These are phyloP conservation scores for Chrysina gloriosa DNA, from an alignment of 2,888 invertebrate genomes.

Conservation along the genomic window DNA sequence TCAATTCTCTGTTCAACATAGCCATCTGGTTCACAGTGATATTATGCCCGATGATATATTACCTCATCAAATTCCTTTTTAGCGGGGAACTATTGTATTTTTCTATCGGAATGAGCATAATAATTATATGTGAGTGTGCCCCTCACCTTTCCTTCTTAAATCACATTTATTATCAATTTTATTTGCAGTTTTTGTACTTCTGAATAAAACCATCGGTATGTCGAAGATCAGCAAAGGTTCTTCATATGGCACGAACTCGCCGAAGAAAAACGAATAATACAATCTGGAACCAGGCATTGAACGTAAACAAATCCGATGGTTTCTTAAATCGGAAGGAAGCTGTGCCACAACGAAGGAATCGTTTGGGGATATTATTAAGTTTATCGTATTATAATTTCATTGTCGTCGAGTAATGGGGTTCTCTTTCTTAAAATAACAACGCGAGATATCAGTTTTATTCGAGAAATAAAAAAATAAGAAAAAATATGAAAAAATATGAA, in stretches of 20 bases:
- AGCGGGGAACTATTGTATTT: constrained; percentile 80
- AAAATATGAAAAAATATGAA: no score
- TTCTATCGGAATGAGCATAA: constrained; percentile 75
- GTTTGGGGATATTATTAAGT: no score
- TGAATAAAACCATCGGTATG: constrained; percentile 85
- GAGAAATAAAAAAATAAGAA: no score
- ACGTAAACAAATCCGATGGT: not conserved
- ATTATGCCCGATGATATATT: constrained; percentile 79
- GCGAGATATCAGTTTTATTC: no score
- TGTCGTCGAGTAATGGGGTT: no score
- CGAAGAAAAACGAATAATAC: constrained; percentile 39
- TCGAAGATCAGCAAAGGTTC: constrained; percentile 88
- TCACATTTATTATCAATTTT: not conserved
- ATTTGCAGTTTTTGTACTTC: constrained; percentile 79
- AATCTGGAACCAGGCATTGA: not conserved
- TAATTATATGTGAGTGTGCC: constrained; percentile 80
- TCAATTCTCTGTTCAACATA: constrained; percentile 78
- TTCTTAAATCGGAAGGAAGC: not conserved
- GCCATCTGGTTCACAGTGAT: constrained; percentile 76
- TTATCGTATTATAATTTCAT: no score
- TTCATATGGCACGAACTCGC: constrained; percentile 75
- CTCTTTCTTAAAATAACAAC: no score
- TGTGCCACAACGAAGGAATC: not conserved
- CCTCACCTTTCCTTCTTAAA: constrained; percentile 14
- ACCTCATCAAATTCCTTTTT: constrained; percentile 73